A percentile compares a stretch with the other conserved stretches of the same genome.
phyloP scores from a whole-genome alignment of 1,140 invertebrate species.

The Maniola jurtina region DNA sequence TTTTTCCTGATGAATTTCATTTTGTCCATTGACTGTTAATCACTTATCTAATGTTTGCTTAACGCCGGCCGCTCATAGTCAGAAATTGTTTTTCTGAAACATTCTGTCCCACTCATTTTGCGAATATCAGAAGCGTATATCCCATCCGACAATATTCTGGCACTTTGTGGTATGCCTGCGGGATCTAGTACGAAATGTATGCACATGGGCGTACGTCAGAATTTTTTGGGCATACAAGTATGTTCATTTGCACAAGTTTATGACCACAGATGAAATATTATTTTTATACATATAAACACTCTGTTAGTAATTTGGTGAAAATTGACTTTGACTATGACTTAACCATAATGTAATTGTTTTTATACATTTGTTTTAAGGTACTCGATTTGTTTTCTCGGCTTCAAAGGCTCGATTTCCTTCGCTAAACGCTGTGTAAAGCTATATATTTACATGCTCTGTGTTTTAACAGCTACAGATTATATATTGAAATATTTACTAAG shows the following conservation, averaged over 20 bases:
- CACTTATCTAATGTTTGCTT: no score
- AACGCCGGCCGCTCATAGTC: no score
- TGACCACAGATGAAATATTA: slow-evolving; percentile 37
- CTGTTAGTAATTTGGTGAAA: slow-evolving; percentile 35
- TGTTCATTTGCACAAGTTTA: slow-evolving; percentile 24
- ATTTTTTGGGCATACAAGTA: neutral
- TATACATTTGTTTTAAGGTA: slow-evolving; percentile 28
- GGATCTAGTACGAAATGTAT: no score
- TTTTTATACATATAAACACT: slow-evolving; percentile 25
- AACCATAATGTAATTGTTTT: slow-evolving; percentile 31
- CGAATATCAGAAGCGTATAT: no score
- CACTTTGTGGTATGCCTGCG: no score
- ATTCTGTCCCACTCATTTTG: no score
- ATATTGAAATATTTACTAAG: slow-evolving; percentile 27
- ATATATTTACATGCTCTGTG: slow-evolving; percentile 45
- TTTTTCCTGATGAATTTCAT: no score
- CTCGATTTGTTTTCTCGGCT: slow-evolving; percentile 15
- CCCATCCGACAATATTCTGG: no score
- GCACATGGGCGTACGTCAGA: no score
- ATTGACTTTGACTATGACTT: slow-evolving; percentile 37
- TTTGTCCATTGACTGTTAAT: no score
- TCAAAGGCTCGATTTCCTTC: slow-evolving; percentile 23
- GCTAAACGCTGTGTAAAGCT: slow-evolving; percentile 26
- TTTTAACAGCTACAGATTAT: slow-evolving; percentile 27
- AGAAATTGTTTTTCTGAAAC: no score